phyloP scores from a whole-genome alignment of 2,888 invertebrate species.

The Oscheius sp. region DNA sequence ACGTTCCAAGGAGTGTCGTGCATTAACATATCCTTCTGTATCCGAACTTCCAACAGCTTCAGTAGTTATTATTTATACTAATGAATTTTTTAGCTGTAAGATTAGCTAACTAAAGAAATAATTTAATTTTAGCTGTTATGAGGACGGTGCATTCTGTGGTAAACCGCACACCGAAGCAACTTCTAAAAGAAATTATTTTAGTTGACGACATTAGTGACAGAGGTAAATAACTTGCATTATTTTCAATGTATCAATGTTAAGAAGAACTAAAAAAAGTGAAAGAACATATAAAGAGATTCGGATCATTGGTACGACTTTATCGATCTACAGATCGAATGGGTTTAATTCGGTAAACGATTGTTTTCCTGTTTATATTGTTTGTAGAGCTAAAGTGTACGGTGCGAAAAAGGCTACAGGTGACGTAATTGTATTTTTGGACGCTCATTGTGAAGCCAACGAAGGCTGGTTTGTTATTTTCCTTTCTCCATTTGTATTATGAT shows the following conservation, averaged over 20 bases:
- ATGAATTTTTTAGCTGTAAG: constrained; percentile 40
- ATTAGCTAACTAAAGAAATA: background rate
- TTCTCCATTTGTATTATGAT: background rate
- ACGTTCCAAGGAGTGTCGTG: constrained; percentile 74
- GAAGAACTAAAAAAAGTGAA: constrained; percentile 82
- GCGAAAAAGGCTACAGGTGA: constrained; percentile 81
- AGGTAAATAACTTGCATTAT: constrained; percentile 75
- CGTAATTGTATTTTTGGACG: constrained; percentile 87
- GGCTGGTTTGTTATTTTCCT: constrained; percentile 78
- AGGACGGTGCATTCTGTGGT: constrained; percentile 84
- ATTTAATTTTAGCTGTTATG: constrained; percentile 37
- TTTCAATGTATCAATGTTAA: constrained; percentile 69
- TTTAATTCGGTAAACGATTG: constrained; percentile 79
- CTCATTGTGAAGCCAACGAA: constrained; percentile 86
- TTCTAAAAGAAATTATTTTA: constrained; percentile 89
- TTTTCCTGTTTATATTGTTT: constrained; percentile 4
- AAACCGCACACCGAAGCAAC: constrained; percentile 80
- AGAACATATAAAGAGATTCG: constrained; percentile 80
- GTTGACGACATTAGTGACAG: constrained; percentile 91
- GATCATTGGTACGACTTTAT: constrained; percentile 80
- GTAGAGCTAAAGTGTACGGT: constrained; percentile 80
- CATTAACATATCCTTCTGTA: constrained; percentile 77
- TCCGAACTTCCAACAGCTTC: constrained; percentile 80
- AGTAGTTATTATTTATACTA: constrained; percentile 80
- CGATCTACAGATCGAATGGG: constrained; percentile 84